Base-by-base conservation (phyloP, 1,140 invertebrate genomes). In the Mycetomoellerius zeteki region DNA sequence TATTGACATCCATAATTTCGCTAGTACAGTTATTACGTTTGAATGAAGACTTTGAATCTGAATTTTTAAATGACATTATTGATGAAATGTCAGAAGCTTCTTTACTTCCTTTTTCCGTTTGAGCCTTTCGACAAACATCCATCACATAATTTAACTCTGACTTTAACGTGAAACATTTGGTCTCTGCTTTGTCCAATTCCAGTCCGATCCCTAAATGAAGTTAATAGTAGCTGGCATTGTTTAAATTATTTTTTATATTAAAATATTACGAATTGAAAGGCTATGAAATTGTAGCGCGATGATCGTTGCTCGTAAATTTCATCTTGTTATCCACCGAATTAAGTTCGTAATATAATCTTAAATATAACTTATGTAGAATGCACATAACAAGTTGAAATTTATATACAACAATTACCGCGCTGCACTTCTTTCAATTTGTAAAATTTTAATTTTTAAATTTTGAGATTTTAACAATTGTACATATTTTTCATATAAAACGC, bases 91-190 rank as follows among this genome's bases (percentile, higher is more conserved):
- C 1, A 0, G 27, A 54, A 7, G 5, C 24, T 58, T 76, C 65
- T 71, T 85, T 62, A 30, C 3, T 52, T 65, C 37, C 58, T 62
- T 27, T 69, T 54, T 89, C 67, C 64, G 71, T 76, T 47, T 85
- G 81, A 7, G 64, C 86, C 5, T 87, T 75, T 16, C 69, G 88
- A 64, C 94, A 95, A n/a, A 94, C 64, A 52, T 87, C 91, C 88
- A 95, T 95, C 93, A 95, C 92, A 43, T 92, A 93, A 87, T 95
- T 92, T 54, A 95, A 88, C 87, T 95, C 93, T 24, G 89, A 91
- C 73, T 95, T 94, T 47, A 95, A 86, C 0, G 91, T 93, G 21
- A 94, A 93, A 27, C 93, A 95, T 90, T 92, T 93, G 21, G 87
- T 92, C 84, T 95, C 94, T 0, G 95, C 94, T 52, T 91, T 89